Percentiles rank a stretch among this genome's conserved stretches.
phyloP scores from a whole-genome alignment of 2,888 invertebrate species.

The Zygaena filipendulae region DNA sequence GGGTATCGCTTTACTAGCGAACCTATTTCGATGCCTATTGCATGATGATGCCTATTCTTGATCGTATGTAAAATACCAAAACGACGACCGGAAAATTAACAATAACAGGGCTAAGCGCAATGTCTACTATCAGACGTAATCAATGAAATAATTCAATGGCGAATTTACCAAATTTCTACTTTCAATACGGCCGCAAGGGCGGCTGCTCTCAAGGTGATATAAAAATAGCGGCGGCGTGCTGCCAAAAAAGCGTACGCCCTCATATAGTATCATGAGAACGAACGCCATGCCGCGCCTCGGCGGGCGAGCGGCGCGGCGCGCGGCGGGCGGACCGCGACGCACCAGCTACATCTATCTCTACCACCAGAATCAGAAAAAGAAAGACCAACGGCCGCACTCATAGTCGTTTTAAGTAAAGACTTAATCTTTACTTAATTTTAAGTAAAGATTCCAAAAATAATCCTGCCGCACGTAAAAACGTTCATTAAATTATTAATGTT shows the following conservation, averaged over 20 bases:
- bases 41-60: too few relatives aligned
- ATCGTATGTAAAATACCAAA: too few relatives aligned
- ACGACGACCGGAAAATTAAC: too few relatives aligned
- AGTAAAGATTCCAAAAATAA: too few relatives aligned
- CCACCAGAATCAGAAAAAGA: too few relatives aligned
- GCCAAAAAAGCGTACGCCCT: conserved; percentile 58
- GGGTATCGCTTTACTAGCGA: too few relatives aligned
- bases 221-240: conserved; percentile 55
- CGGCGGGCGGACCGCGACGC: conserved; percentile 13
- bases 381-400: too few relatives aligned
- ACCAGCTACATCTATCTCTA: conserved; percentile 2
- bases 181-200: conserved; percentile 54
- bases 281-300: conserved; percentile 26
- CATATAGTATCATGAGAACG: conserved; percentile 28
- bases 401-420: too few relatives aligned
- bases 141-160: conserved; percentile 5
- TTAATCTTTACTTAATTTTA: too few relatives aligned
- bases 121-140: neutral
- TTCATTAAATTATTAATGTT: too few relatives aligned
- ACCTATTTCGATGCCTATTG: too few relatives aligned
- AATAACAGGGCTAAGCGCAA: neutral
- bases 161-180: conserved; percentile 25
- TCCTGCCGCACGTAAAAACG: too few relatives aligned
- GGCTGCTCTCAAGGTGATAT: conserved; percentile 62
- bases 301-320: conserved; percentile 24